Base-by-base conservation (phyloP, 2,113 vertebrate genomes). In the Paradoxurus hermaphroditus region DNA sequence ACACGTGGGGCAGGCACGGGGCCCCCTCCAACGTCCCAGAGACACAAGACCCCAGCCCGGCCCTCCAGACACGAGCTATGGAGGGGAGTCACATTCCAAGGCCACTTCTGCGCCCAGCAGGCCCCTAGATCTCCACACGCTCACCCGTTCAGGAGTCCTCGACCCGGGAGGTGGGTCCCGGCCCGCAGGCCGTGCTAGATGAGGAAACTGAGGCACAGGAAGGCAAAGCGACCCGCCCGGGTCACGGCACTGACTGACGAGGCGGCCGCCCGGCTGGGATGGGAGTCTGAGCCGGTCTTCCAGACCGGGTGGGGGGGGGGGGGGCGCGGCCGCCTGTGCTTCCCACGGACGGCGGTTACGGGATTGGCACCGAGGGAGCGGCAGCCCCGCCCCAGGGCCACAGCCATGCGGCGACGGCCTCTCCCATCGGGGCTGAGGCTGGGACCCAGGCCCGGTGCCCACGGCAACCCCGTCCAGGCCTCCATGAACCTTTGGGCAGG, bases 401-500 rank as follows among this genome's bases (percentile, higher is more conserved):
- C 1, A 0, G 27, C 44, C 56, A 44, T 9, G 41, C 1, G 23
- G 59, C 11, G 36, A 65, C 5, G 82, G 97, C 97, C 85, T 98
- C 97, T 98, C 98, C 95, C 78, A 88, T 94, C 91, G 97, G 97
- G 98, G 99, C 97, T 78, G 21, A 98, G 98, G 98, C 98, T 98
- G 98, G 81, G 98, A 97, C 98, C 98, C 96, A 98, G 98, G 98
- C 95, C 98, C 95, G 2, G 99, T 99, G 99, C 98, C 99, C 99
- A 99, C 98, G 99, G 99, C 99, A 99, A 99, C 99, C 95, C 46
- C 98, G 97, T 99, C 98, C 98, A 98, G 1, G 98, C 98, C 98
- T 99, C 99, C 98, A 3, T 97, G 98, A 98, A 98, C 98, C 96
- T 98, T 98, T 98, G 97, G 97, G 98, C 99, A 98, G 98, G 97